Evolutionary conservation across 2,797 vertebrate genomes (phyloP).

Genomic region (Sebastolobus alascanus): DNA sequence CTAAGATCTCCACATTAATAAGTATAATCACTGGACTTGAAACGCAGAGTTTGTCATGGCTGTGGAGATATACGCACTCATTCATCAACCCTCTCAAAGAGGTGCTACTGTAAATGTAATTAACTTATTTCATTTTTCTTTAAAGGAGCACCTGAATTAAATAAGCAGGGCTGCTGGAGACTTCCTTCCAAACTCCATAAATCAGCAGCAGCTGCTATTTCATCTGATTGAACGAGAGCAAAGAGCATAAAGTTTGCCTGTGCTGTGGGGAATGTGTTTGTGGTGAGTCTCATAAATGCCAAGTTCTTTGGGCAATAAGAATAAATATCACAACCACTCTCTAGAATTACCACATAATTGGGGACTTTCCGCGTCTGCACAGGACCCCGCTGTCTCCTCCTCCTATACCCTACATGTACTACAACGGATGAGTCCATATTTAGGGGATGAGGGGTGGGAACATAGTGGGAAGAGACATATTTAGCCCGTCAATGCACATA

Average conservation of each 20-base stretch:
- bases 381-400: slow-evolving; percentile 80
- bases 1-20: slow-evolving; percentile 15
- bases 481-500: slow-evolving; percentile 47
- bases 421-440: slow-evolving; percentile 68
- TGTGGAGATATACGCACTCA: slow-evolving; percentile 55
- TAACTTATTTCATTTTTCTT: slow-evolving; percentile 76
- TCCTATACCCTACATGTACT: slow-evolving; percentile 55
- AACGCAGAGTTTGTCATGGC: slow-evolving; percentile 42
- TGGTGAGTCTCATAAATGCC: slow-evolving; percentile 86
- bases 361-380: slow-evolving; percentile 89
- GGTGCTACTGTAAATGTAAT: slow-evolving; percentile 71
- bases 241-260: slow-evolving; percentile 77
- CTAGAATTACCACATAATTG: slow-evolving; percentile 88
- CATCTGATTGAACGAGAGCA: slow-evolving; percentile 77
- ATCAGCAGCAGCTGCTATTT: slow-evolving; percentile 79
- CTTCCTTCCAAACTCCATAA: slow-evolving; percentile 80
- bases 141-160: slow-evolving; percentile 75
- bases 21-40: slow-evolving; percentile 20
- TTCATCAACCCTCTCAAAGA: slow-evolving; percentile 62
- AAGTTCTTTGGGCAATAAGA: slow-evolving; percentile 87
- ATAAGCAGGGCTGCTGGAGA: slow-evolving; percentile 68
- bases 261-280: slow-evolving; percentile 83
- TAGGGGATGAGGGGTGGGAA: slow-evolving; percentile 56
- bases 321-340: slow-evolving; percentile 87
- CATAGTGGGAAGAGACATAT: slow-evolving; percentile 50